phyloP scores from a whole-genome alignment of 2,113 vertebrate genomes.

The Tragelaphus strepsiceros region DNA sequence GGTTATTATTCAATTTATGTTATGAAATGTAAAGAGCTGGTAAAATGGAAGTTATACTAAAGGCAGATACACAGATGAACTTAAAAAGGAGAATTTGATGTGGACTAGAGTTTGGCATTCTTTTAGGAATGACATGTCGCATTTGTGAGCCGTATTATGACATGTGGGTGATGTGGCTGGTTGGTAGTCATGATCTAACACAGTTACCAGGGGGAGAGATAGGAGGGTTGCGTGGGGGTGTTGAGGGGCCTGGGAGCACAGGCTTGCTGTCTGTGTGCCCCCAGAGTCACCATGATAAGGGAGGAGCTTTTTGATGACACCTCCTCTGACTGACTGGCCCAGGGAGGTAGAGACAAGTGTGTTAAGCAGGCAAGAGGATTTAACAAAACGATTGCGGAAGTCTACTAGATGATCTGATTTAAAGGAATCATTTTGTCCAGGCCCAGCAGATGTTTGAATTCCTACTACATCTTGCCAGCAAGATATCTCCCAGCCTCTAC shows the following conservation, averaged over 20 bases:
- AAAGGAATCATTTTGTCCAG: neutral
- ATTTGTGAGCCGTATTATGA: neutral
- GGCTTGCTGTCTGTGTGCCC: neutral
- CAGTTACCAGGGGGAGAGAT: neutral
- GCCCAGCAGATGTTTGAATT: neutral
- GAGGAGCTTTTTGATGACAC: neutral
- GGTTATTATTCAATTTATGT: neutral
- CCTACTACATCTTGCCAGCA: accelerated
- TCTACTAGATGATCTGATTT: neutral
- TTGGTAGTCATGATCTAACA: neutral
- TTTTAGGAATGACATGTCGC: neutral
- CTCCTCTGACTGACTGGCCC: neutral
- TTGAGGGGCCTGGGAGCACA: neutral
- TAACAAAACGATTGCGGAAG: neutral
- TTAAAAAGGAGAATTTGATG: neutral
- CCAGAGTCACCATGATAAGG: neutral
- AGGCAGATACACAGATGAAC: neutral
- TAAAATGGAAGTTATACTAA: neutral
- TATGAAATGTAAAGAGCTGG: neutral
- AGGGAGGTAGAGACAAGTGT: neutral
- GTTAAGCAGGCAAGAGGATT: accelerated
- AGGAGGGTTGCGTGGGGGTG: neutral
- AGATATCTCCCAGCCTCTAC: neutral
- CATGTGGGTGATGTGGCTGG: accelerated
- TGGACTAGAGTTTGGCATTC: neutral